Percentiles rank a stretch among this genome's conserved stretches.
Conservation (phyloP, 2,888 invertebrate genomes). For the Oegoconia quadripuncta region DNA sequence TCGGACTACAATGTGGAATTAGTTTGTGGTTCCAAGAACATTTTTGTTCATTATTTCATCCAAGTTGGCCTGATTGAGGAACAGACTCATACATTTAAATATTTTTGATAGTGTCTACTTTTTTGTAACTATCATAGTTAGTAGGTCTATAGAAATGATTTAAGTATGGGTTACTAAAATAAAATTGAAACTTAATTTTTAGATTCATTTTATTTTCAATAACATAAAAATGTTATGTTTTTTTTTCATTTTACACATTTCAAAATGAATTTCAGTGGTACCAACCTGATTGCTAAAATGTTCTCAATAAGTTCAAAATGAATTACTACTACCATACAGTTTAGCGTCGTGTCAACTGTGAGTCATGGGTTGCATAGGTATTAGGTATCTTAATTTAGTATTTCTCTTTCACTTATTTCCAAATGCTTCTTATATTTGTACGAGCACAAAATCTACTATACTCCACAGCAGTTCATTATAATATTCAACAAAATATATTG, state of each 20-base stretch:
- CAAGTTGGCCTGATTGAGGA: too few relatives aligned
- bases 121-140: too few relatives aligned
- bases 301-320: slow-evolving; percentile 63
- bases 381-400: slow-evolving; percentile 50
- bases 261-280: slow-evolving; percentile 70
- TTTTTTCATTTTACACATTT: slow-evolving; percentile 74
- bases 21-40: too few relatives aligned
- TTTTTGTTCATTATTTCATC: too few relatives aligned
- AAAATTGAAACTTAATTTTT: slow-evolving; percentile 62
- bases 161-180: slow-evolving; percentile 22
- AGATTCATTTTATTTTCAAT: slow-evolving; percentile 79
- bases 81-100: too few relatives aligned
- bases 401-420: slow-evolving; percentile 76
- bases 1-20: too few relatives aligned
- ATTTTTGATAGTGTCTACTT: too few relatives aligned
- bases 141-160: background rate
- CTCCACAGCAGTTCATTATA: slow-evolving; percentile 65
- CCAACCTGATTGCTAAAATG: slow-evolving; percentile 68
- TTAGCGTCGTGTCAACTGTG: slow-evolving; percentile 59
- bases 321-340: slow-evolving; percentile 69
- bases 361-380: slow-evolving; percentile 52
- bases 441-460: slow-evolving; percentile 61
- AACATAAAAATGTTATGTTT: slow-evolving; percentile 80
- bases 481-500: slow-evolving; percentile 73
- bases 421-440: slow-evolving; percentile 70